Evolutionary conservation across 2,113 vertebrate species (phyloP).

Genomic region (Macrotus californicus): DNA sequence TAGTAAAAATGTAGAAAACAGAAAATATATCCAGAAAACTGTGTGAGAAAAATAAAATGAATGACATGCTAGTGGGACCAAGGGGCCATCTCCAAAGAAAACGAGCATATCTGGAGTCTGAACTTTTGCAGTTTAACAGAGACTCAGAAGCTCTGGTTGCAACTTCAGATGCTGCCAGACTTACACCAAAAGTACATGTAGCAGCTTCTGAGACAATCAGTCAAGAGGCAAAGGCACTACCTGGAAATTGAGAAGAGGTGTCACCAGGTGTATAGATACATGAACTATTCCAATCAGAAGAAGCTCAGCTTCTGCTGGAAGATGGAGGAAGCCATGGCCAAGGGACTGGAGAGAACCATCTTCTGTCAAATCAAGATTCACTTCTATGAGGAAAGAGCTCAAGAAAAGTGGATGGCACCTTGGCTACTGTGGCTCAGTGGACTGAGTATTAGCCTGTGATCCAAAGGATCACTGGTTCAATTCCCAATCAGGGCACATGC

Average conservation of each 20-base stretch:
- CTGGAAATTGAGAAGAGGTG: not conserved
- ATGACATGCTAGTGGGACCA: not conserved
- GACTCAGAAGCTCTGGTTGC: not conserved
- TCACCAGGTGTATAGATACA: fast-evolving
- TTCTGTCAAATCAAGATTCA: not conserved
- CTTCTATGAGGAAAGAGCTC: not conserved
- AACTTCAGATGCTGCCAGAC: not conserved
- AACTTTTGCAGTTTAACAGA: not conserved
- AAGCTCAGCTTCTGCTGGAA: not conserved
- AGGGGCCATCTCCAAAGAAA: not conserved
- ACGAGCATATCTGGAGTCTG: not conserved
- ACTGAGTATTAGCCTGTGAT: too few species aligned
- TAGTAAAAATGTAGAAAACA: not conserved
- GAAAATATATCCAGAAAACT: not conserved
- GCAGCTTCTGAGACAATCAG: not conserved
- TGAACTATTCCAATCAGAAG: too few species aligned
- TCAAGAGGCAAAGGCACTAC: fast-evolving
- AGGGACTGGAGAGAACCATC: not conserved
- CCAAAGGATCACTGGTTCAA: too few species aligned
- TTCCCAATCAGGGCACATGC: too few species aligned
- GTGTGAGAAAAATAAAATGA: not conserved
- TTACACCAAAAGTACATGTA: not conserved
- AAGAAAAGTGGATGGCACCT: too few species aligned
- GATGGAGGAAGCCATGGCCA: not conserved
- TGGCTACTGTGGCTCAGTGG: too few species aligned